A percentile compares a stretch with the other conserved stretches of the same genome.
Conservation (phyloP, 2,797 vertebrate species). For the Petrocephalus sullivani region DNA sequence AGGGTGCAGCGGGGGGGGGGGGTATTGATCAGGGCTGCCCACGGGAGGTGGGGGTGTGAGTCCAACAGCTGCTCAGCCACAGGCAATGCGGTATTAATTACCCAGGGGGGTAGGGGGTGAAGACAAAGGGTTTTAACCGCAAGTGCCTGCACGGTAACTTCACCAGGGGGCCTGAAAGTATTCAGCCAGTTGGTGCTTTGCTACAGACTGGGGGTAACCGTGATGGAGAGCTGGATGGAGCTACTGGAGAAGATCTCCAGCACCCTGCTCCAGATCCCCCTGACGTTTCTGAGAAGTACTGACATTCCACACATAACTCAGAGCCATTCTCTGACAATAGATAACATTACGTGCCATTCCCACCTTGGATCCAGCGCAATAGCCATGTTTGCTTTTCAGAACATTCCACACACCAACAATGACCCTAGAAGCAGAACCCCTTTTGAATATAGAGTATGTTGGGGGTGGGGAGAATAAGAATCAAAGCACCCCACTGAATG, state of each 20-base stretch:
- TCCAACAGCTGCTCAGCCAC: slow-evolving; percentile 27
- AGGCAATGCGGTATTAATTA: slow-evolving; percentile 25
- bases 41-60: slow-evolving; percentile 11
- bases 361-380: not conserved
- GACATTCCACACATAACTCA: not conserved
- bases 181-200: not conserved
- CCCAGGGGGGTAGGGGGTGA: not conserved
- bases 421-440: not conserved
- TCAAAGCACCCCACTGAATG: slow-evolving; percentile 48
- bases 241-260: not conserved
- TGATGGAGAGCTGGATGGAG: not conserved
- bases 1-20: slow-evolving; percentile 18
- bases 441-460: not conserved
- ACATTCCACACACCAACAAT: not conserved
- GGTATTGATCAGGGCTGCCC: slow-evolving; percentile 36
- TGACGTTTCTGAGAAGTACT: not conserved
- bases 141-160: not conserved
- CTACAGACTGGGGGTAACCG: no score
- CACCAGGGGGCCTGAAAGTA: not conserved
- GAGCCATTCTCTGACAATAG: not conserved
- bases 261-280: not conserved
- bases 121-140: not conserved
- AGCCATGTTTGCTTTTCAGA: not conserved
- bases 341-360: not conserved
- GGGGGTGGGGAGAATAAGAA: slow-evolving; percentile 22